Evolutionary conservation across 2,797 vertebrate genomes (phyloP).

Genomic region (Emydoidea blandingii): DNA sequence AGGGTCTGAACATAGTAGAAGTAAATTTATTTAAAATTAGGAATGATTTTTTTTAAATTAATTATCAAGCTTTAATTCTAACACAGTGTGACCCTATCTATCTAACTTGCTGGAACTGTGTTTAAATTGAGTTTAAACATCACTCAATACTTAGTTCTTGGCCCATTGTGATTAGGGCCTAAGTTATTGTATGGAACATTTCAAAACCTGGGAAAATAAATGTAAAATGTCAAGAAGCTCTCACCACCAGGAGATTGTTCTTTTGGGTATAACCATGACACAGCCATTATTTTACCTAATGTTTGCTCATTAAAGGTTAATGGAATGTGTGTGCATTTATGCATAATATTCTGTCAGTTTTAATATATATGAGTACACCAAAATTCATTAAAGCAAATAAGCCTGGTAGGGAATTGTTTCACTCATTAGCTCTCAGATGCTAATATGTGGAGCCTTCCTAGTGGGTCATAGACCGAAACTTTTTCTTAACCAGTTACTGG

Average conservation of each 20-base stretch:
- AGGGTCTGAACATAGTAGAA: neutral
- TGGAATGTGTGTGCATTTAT: slow-evolving; percentile 17
- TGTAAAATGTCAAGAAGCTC: slow-evolving; percentile 29
- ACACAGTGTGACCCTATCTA: neutral
- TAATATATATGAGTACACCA: neutral
- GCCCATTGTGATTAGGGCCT: neutral
- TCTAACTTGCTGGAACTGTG: neutral
- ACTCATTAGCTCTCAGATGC: neutral
- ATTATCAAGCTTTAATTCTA: neutral
- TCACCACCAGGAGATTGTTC: slow-evolving; percentile 11
- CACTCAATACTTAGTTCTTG: neutral
- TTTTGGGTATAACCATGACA: slow-evolving; percentile 29
- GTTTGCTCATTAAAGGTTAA: slow-evolving; percentile 52
- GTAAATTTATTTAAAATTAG: neutral
- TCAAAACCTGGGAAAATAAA: slow-evolving; percentile 38
- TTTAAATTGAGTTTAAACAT: neutral
- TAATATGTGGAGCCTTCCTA: neutral
- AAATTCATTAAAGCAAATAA: neutral
- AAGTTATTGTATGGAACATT: slow-evolving; percentile 5
- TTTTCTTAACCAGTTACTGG: neutral
- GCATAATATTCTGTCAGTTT: neutral
- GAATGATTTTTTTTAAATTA: neutral
- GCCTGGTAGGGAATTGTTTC: neutral
- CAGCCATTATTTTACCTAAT: slow-evolving; percentile 64
- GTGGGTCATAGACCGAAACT: neutral